Evolutionary conservation across 2,113 vertebrate genomes (phyloP).

Genomic region (Chloropsis hardwickii): DNA sequence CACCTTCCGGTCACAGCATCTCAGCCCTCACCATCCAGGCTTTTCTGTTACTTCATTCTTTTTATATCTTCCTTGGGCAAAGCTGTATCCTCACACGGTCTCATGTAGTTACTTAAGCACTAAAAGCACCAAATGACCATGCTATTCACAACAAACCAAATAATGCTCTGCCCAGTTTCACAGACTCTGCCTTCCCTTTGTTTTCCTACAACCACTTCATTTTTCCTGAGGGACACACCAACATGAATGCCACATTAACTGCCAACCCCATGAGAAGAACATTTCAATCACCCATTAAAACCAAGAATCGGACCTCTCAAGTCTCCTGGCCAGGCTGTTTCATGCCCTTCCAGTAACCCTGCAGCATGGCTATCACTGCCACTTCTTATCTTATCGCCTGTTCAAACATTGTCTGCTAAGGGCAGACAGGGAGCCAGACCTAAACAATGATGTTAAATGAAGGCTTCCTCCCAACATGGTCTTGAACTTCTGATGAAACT

Average conservation of each 20-base stretch:
- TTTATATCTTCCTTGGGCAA: background rate
- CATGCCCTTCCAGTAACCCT: constrained; percentile 57
- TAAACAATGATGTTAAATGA: constrained; percentile 45
- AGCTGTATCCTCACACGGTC: background rate
- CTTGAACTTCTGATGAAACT: constrained; percentile 39
- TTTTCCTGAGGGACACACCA: background rate
- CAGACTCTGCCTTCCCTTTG: background rate
- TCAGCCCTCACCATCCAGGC: background rate
- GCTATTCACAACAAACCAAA: background rate
- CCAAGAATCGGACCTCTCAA: background rate
- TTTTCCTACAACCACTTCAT: background rate
- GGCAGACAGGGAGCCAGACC: constrained; percentile 12
- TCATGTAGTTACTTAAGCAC: background rate
- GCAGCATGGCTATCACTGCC: constrained; percentile 48
- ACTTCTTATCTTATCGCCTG: constrained; percentile 42
- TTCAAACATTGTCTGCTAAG: background rate
- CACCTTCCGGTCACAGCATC: background rate
- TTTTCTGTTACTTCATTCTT: background rate
- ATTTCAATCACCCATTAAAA: constrained; percentile 52
- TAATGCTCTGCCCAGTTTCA: background rate
- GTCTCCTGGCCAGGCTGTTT: constrained; percentile 15
- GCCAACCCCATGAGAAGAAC: constrained; percentile 23
- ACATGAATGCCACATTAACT: constrained; percentile 42
- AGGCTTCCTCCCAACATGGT: background rate
- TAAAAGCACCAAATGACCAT: background rate